Percentiles rank a stretch among this genome's conserved stretches.
These are phyloP conservation scores for Adineta ricciae DNA, from an alignment of 2,888 invertebrate species.

Conservation along the genomic window DNA sequence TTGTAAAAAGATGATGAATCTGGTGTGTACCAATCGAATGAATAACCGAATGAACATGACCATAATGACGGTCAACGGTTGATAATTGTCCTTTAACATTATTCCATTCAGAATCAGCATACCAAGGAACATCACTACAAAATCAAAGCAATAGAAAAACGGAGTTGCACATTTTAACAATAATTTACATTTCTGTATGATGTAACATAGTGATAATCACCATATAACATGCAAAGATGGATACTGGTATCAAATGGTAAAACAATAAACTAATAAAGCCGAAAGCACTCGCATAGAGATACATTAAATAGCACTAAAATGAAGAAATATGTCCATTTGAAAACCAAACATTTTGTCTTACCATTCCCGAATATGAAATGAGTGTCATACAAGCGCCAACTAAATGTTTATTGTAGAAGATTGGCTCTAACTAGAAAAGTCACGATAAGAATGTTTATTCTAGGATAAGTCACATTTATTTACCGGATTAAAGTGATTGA, in stretches of 20 bases:
- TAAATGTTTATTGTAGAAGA: constrained; percentile 38
- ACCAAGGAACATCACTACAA: constrained; percentile 42
- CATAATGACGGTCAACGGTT: constrained; percentile 45
- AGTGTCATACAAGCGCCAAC: constrained; percentile 36
- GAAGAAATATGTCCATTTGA: constrained; percentile 9
- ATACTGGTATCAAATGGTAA: constrained; percentile 40
- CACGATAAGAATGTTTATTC: neutral
- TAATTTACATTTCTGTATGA: constrained; percentile 40
- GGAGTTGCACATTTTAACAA: neutral
- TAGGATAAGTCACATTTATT: neutral
- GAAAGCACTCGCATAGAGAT: neutral
- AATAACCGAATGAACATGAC: constrained; percentile 42
- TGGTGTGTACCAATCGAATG: constrained; percentile 46
- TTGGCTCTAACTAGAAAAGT: constrained; percentile 34
- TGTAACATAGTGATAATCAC: constrained; percentile 46
- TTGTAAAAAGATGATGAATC: constrained; percentile 35
- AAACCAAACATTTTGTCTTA: neutral
- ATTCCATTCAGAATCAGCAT: constrained; percentile 41
- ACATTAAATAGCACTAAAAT: constrained; percentile 37
- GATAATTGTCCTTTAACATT: constrained; percentile 46
- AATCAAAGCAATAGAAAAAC: too few species aligned
- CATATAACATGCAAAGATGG: constrained; percentile 43
- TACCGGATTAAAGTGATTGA: constrained; percentile 39
- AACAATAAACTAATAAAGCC: constrained; percentile 38
- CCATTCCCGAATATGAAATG: constrained; percentile 32